These are phyloP conservation scores for Andinoacara biseriatus DNA, from an alignment of 2,113 vertebrate species.

Conservation along the genomic window DNA sequence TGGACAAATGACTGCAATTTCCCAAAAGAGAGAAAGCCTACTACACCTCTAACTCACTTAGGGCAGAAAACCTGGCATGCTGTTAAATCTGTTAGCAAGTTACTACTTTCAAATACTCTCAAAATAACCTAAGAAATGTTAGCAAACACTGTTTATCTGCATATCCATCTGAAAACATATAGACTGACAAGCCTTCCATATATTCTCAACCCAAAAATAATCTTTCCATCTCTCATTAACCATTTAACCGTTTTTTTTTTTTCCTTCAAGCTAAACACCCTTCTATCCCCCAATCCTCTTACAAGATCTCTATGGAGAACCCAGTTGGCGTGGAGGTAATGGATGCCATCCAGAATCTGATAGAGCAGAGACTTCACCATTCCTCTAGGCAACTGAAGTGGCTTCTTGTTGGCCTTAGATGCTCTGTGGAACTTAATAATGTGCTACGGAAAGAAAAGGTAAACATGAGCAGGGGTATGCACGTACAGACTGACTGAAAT, in stretches of 20 bases:
- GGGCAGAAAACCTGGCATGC: neutral
- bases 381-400: slow-evolving; percentile 97
- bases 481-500: neutral
- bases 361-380: slow-evolving; percentile 99
- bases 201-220: neutral
- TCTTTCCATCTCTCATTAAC: slow-evolving; percentile 24
- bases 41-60: slow-evolving; percentile 10
- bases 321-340: slow-evolving; percentile 99
- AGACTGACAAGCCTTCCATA: neutral
- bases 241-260: slow-evolving; percentile 31
- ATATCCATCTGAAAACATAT: neutral
- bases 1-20: slow-evolving; percentile 36
- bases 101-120: neutral
- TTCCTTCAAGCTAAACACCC: slow-evolving; percentile 15
- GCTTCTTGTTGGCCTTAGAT: slow-evolving; percentile 99
- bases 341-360: slow-evolving; percentile 99
- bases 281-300: slow-evolving; percentile 74
- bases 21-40: neutral
- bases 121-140: neutral
- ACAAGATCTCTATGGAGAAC: slow-evolving; percentile 99
- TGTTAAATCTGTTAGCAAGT: neutral
- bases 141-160: neutral
- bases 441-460: slow-evolving; percentile 85
- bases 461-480: slow-evolving; percentile 1
- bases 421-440: slow-evolving; percentile 99